A percentile compares a stretch with the other conserved stretches of the same genome.
Conservation (phyloP, 2,113 vertebrate genomes). For the Corapipo altera region DNA sequence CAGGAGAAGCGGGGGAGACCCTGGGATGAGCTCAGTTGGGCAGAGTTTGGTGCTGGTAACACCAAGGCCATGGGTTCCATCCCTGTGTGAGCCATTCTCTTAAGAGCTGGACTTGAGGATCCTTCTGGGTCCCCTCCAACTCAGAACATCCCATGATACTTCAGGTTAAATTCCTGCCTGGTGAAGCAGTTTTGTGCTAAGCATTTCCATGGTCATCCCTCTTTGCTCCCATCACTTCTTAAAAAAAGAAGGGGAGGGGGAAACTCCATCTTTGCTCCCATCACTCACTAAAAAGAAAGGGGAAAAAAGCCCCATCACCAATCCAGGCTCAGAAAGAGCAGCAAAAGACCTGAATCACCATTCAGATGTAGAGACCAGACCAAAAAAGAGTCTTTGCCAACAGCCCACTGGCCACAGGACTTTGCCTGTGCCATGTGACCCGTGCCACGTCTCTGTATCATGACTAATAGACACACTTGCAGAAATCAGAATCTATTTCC, state of each 20-base stretch:
- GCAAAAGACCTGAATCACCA: not conserved
- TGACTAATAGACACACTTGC: slow-evolving; percentile 51
- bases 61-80: not conserved
- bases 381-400: not conserved
- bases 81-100: not conserved
- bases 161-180: not conserved
- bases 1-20: not conserved
- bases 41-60: not conserved
- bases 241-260: not conserved
- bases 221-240: no score
- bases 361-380: not conserved
- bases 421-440: not conserved
- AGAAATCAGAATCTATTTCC: slow-evolving; percentile 48
- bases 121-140: not conserved
- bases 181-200: accelerated
- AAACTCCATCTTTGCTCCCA: not conserved
- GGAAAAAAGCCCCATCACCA: not conserved
- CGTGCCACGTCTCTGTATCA: not conserved
- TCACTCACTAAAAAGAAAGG: accelerated
- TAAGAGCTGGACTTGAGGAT: not conserved
- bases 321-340: not conserved
- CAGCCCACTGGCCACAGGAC: not conserved
- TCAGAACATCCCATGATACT: not conserved
- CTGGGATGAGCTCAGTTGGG: not conserved
- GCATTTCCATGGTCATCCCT: not conserved